Evolutionary conservation across 2,797 vertebrate genomes (phyloP).

Genomic region (Hyperoplus immaculatus): DNA sequence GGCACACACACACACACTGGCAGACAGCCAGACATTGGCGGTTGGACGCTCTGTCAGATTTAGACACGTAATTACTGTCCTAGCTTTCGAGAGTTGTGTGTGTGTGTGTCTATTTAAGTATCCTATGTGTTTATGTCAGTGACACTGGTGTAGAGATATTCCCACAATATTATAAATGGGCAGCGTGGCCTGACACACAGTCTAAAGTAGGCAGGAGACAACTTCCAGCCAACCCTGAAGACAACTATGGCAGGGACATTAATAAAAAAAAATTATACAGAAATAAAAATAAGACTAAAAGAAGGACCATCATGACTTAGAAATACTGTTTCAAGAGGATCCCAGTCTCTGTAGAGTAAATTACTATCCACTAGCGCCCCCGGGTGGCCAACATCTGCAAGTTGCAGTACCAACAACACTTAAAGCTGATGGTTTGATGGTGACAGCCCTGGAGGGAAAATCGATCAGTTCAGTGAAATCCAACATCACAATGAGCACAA

Average conservation of each 20-base stretch:
- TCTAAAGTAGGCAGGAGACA: background rate
- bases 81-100: conserved; percentile 46
- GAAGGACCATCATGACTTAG: background rate
- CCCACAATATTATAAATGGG: background rate
- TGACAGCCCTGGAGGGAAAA: background rate
- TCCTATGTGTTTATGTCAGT: conserved; percentile 22
- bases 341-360: background rate
- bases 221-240: background rate
- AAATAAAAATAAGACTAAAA: background rate
- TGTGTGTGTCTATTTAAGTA: conserved; percentile 29
- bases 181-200: background rate
- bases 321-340: background rate
- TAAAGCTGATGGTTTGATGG: background rate
- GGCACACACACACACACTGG: conserved; percentile 46
- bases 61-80: conserved; percentile 75
- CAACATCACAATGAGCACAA: no score
- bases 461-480: no score
- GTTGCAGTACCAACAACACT: background rate
- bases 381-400: conserved; percentile 41
- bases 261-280: background rate
- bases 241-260: background rate
- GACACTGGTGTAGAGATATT: background rate
- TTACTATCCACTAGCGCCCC: conserved; percentile 40
- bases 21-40: conserved; percentile 51
- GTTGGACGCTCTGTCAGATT: conserved; percentile 75